phyloP scores from a whole-genome alignment of 2,113 vertebrate genomes.

The Elephantulus edwardii region DNA sequence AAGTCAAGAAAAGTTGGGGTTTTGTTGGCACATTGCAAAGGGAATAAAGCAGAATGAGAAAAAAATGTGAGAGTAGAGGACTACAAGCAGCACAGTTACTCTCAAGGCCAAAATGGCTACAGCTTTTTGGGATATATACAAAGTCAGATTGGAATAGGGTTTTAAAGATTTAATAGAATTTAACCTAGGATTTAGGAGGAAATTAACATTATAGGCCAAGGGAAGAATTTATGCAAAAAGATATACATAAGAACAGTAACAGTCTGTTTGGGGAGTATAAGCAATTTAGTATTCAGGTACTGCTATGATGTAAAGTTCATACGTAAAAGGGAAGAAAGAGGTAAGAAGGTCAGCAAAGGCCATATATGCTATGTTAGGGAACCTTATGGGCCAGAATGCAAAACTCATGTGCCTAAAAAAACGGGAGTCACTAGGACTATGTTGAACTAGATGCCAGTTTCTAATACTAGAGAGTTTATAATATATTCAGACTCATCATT shows the following conservation, averaged over 20 bases:
- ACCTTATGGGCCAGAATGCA: not conserved
- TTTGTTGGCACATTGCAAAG: too few species aligned
- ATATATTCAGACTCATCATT: not conserved
- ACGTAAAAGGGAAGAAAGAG: not conserved
- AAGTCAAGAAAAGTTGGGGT: too few species aligned
- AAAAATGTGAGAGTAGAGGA: too few species aligned
- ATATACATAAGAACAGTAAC: not conserved
- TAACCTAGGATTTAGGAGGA: constrained; percentile 2
- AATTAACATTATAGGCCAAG: not conserved
- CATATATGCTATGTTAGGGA: not conserved
- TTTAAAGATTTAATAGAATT: constrained; percentile 7
- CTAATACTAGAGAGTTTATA: not conserved
- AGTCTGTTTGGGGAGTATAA: not conserved
- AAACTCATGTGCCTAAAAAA: not conserved
- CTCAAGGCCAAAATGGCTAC: too few species aligned
- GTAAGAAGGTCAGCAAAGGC: not conserved
- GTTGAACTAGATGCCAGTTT: not conserved
- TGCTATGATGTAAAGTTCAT: not conserved
- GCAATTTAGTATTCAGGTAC: not conserved
- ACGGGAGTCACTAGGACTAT: not conserved
- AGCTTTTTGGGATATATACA: too few species aligned
- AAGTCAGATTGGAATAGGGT: too few species aligned
- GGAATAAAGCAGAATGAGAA: too few species aligned
- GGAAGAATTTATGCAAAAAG: not conserved
- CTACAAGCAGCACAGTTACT: too few species aligned